Base-by-base conservation (phyloP, 2,888 invertebrate genomes). In the Trachelus iudaicus region DNA sequence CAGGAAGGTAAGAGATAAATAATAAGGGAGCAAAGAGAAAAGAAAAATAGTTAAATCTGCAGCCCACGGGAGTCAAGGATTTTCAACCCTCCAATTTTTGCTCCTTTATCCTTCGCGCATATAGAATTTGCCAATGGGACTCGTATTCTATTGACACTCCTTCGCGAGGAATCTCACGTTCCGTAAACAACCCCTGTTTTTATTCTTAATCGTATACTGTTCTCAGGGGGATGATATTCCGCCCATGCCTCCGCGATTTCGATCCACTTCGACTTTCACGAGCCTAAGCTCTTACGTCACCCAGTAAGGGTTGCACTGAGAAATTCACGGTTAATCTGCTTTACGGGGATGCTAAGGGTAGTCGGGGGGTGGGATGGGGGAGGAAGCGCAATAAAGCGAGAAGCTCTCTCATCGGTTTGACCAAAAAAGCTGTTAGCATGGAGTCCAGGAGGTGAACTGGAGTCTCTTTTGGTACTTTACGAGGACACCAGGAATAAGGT, bases 381-480 rank as follows among this genome's bases (percentile, higher is more conserved):
- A 30, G 23, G 35, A 35, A 23, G 74, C n/a, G 35, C 35, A 74
- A 74, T 35, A 74, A 34, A 74, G 35, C n/a, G 35, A 74, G 3
- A 35, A 35, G n/a, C 37, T 34, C 74, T 34, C 31, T 35, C 35
- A 74, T 74, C 37, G 35, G 35, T 35, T 23, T 74, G 74, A 34
- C 74, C 74, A 23, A 74, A 74, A 74, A 34, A 15, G 30, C 74
- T 23, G 35, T 35, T 74, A 74, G 33, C 33, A n/a, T 23, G 74
- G 11, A 30, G 4, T 31, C 75, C 69, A 31, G 11, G 11, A 30
- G 30, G 1, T 31, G 75, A 75, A 12, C 74, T 30, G 9, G 68
- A 69, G 33, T 68, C 75, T 75, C 34, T 75, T 40, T 40, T 56
- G 34, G 35, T 34, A 56, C 73, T 78, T 78, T 76, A 35, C 69